A percentile compares a stretch with the other conserved stretches of the same genome.
Conservation (phyloP, 1,140 invertebrate species). For the Orussus abietinus region DNA sequence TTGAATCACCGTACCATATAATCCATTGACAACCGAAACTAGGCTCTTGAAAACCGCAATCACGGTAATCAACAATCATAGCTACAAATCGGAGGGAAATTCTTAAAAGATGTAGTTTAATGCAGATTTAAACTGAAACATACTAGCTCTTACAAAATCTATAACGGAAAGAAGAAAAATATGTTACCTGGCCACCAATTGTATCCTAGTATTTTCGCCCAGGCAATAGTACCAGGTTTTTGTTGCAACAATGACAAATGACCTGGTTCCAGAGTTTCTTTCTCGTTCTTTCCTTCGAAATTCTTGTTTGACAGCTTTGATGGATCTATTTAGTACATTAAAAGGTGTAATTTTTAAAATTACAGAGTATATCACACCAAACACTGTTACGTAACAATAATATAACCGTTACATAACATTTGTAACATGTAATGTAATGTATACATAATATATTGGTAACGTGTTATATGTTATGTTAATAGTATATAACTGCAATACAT, state of each 20-base stretch:
- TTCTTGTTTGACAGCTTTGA: slow-evolving; percentile 12
- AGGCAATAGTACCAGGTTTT: slow-evolving; percentile 37
- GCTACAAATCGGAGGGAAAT: slow-evolving; percentile 24
- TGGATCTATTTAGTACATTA: background rate
- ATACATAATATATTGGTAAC: no score
- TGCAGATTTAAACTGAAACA: no score
- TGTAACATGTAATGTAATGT: no score
- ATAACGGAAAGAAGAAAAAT: background rate
- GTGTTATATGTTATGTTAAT: no score
- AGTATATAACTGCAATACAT: no score
- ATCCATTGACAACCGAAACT: slow-evolving; percentile 45
- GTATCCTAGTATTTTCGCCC: slow-evolving; percentile 42
- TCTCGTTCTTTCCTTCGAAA: slow-evolving; percentile 11
- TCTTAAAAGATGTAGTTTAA: slow-evolving; percentile 3
- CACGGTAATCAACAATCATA: slow-evolving; percentile 43
- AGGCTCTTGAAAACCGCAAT: slow-evolving; percentile 40
- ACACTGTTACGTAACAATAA: no score
- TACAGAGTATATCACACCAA: no score
- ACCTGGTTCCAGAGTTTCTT: slow-evolving; percentile 18
- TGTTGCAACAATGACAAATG: slow-evolving; percentile 35
- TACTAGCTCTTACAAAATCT: no score
- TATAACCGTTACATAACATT: no score
- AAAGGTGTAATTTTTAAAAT: background rate
- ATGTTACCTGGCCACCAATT: slow-evolving; percentile 43
- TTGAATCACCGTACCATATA: slow-evolving; percentile 46